Conservation (phyloP, 2,113 vertebrate species). For the Malaclemys terrapin region DNA sequence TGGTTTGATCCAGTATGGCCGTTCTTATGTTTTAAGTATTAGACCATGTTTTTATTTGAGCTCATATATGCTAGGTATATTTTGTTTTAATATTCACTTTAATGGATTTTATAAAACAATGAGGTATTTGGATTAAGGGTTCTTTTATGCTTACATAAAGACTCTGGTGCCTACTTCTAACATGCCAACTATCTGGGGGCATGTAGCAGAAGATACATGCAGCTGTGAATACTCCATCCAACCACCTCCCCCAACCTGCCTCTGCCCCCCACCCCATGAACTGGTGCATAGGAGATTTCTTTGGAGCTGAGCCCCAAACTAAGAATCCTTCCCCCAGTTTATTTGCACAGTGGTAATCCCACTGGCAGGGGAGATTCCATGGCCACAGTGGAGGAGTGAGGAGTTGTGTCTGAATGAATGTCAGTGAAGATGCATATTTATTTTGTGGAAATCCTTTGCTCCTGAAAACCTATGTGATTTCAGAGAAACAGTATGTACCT, state of each 20-base stretch:
- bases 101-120: neutral
- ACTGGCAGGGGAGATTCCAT: neutral
- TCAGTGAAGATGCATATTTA: neutral
- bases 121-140: neutral
- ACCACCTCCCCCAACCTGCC: neutral
- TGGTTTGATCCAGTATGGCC: too few relatives aligned
- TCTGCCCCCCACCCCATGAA: neutral
- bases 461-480: neutral
- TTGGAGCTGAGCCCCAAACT: neutral
- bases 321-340: neutral
- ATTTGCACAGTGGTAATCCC: neutral
- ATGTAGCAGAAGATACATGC: neutral
- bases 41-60: neutral
- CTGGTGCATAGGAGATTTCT: neutral
- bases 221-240: neutral
- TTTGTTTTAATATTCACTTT: neutral
- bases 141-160: neutral
- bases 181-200: neutral
- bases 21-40: too few relatives aligned
- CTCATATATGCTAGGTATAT: neutral
- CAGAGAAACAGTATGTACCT: neutral
- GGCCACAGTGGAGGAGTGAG: rapidly evolving
- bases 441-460: neutral
- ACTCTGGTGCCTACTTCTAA: neutral
- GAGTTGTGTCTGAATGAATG: neutral